A percentile compares a stretch with the other conserved stretches of the same genome.
These are phyloP conservation scores for Nomia melanderi DNA, from an alignment of 1,140 invertebrate species.

Conservation along the genomic window DNA sequence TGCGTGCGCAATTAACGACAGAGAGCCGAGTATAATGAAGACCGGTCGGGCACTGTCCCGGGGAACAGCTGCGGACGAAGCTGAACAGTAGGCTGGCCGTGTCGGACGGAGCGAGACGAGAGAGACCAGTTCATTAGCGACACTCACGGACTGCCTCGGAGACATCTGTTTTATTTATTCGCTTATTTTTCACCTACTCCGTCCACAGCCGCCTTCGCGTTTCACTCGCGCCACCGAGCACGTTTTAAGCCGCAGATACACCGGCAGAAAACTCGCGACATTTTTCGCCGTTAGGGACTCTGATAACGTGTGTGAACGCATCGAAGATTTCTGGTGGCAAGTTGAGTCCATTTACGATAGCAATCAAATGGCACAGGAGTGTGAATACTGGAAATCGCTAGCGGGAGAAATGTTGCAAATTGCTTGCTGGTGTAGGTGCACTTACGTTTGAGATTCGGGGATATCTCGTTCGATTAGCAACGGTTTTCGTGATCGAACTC, in stretches of 20 bases:
- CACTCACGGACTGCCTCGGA: constrained; percentile 69
- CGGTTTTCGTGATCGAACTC: too few relatives aligned
- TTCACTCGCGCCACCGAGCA: constrained; percentile 29
- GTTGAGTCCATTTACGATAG: too few relatives aligned
- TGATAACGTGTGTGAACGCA: too few relatives aligned
- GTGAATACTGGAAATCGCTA: too few relatives aligned
- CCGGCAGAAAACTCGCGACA: too few relatives aligned
- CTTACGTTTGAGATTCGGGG: too few relatives aligned
- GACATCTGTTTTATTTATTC: constrained; percentile 77
- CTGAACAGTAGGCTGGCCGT: constrained; percentile 33
- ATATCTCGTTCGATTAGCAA: too few relatives aligned
- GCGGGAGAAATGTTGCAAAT: too few relatives aligned
- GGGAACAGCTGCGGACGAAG: constrained; percentile 46
- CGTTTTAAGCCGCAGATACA: constrained; percentile 13
- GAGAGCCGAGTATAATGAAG: constrained; percentile 74
- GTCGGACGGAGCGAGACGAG: constrained; percentile 59
- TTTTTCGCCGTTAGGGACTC: too few relatives aligned
- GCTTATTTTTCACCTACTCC: constrained; percentile 65
- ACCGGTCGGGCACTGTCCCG: constrained; percentile 61
- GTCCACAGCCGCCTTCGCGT: constrained; percentile 18
- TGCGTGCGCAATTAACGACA: constrained; percentile 74
- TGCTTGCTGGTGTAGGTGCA: too few relatives aligned
- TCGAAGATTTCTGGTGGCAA: too few relatives aligned
- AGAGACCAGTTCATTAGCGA: constrained; percentile 78
- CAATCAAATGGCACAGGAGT: too few relatives aligned